These are phyloP conservation scores for Madoqua kirkii DNA, from an alignment of 2,113 vertebrate genomes.

Conservation along the genomic window DNA sequence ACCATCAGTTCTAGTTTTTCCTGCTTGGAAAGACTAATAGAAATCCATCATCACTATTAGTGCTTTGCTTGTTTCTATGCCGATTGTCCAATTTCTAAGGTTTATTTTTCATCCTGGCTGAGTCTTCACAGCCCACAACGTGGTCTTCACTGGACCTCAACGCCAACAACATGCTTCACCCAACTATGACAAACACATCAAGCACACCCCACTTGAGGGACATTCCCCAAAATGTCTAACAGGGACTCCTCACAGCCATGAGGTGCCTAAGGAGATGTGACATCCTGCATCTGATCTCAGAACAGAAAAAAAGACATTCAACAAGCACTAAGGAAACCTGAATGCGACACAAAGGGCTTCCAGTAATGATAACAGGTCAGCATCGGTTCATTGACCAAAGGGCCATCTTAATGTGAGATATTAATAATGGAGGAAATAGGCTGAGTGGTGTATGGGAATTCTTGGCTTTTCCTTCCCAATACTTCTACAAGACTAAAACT, in stretches of 20 bases:
- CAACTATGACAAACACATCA: too few relatives aligned
- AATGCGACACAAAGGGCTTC: not conserved
- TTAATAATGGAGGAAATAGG: accelerated
- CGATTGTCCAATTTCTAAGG: not conserved
- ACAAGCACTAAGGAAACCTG: not conserved
- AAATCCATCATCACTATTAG: accelerated
- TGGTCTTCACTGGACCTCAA: not conserved
- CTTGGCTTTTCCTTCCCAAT: not conserved
- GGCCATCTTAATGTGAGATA: accelerated
- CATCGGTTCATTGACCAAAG: accelerated
- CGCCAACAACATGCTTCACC: accelerated
- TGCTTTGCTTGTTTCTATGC: not conserved
- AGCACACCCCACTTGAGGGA: not conserved
- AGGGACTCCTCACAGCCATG: not conserved
- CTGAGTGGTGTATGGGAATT: too few relatives aligned
- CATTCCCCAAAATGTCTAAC: not conserved
- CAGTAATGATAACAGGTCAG: accelerated
- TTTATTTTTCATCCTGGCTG: not conserved
- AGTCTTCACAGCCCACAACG: not conserved
- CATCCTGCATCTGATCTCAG: too few relatives aligned
- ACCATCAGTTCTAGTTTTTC: not conserved
- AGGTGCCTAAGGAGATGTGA: accelerated
- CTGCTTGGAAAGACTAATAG: not conserved
- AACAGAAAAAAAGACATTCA: too few relatives aligned
- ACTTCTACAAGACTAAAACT: not conserved